Conservation (phyloP, 2,797 vertebrate genomes). For the Cirrhinus molitorella region DNA sequence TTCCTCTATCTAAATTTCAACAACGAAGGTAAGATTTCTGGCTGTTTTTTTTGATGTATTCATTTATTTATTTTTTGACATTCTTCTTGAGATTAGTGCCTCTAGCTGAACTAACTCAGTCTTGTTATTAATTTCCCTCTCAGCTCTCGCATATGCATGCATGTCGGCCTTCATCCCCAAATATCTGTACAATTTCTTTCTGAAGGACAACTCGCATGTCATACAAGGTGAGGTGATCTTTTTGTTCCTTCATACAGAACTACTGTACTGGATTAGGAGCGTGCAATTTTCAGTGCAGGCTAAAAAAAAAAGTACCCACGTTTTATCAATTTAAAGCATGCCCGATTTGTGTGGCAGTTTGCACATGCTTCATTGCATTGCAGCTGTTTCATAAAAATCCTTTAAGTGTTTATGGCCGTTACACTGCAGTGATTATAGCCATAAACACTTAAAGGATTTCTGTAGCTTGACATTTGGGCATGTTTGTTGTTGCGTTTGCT, state of each 20-base stretch:
- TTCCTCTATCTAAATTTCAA: conserved; percentile 99
- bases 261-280: neutral
- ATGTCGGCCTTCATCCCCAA: conserved; percentile 99
- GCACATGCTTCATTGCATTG: neutral
- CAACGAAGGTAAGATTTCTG: conserved; percentile 87
- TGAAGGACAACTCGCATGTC: conserved; percentile 99
- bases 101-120: conserved; percentile 16
- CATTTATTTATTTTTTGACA: neutral
- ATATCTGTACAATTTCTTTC: conserved; percentile 98
- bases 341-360: neutral
- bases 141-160: conserved; percentile 96
- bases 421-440: neutral
- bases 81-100: conserved; percentile 11
- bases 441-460: conserved; percentile 5
- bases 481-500: conserved; percentile 8
- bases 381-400: neutral
- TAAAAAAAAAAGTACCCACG: neutral
- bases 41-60: neutral
- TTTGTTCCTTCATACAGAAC: too few relatives aligned
- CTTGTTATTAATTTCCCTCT: conserved; percentile 51
- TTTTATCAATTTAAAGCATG: neutral
- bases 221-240: conserved; percentile 92
- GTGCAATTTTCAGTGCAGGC: neutral
- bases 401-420: neutral
- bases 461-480: conserved; percentile 15